Conservation (phyloP, 64 coral and sea anemone genomes). For the Actinia tenebrosa region DNA sequence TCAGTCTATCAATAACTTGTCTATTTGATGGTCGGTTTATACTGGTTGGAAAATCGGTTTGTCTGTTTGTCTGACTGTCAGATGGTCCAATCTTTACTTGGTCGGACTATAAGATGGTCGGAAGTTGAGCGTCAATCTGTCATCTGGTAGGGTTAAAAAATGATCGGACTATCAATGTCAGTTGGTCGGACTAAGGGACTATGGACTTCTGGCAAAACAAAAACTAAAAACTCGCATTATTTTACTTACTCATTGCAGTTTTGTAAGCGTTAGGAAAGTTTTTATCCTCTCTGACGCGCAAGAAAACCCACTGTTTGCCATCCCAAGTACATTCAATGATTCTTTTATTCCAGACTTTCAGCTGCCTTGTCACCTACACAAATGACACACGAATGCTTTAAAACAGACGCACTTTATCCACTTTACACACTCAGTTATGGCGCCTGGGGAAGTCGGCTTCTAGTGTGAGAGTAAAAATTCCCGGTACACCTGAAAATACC, state of each 20-base stretch:
- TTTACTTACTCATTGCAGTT: slow-evolving; percentile 71
- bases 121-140: background rate
- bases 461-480: too few species aligned
- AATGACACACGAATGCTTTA: background rate
- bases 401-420: too few species aligned
- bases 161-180: too few species aligned
- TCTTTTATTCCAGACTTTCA: background rate
- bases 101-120: background rate
- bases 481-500: too few species aligned
- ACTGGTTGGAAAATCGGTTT: too few species aligned
- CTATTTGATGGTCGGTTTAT: too few species aligned
- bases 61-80: background rate
- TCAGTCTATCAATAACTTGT: background rate
- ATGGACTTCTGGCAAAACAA: too few species aligned
- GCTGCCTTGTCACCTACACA: background rate
- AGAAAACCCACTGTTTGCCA: slow-evolving; percentile 79
- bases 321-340: slow-evolving; percentile 97
- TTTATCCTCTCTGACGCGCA: slow-evolving; percentile 90
- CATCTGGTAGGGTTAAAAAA: background rate
- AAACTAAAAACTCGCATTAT: background rate
- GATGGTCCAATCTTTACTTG: background rate
- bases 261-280: slow-evolving; percentile 84
- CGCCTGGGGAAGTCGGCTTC: too few species aligned
- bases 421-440: too few species aligned
- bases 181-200: background rate